Base-by-base conservation (phyloP, 64 coral and sea anemone genomes). In the Montipora efflorescens region DNA sequence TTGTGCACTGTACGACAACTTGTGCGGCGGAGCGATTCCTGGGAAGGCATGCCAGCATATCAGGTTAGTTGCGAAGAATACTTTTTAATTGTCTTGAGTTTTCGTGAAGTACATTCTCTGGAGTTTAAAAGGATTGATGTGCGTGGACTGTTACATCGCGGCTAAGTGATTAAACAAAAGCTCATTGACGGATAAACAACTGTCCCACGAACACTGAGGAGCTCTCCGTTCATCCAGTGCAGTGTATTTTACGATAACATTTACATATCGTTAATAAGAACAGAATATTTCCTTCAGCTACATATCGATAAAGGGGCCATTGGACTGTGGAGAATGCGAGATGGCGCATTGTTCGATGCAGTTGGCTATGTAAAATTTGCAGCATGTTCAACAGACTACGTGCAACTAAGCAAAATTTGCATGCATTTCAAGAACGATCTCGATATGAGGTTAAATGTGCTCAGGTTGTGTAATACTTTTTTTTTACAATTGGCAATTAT, bases 131-230 rank as follows among this genome's bases (percentile, higher is more conserved):
- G 59, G 4, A 44, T 5, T 46, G 59, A 66, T 68, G 55, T 7
- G 46, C 46, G 9, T 49, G 66, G 66, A 72, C 15, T 5, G 19
- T 21, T 22, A 86, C 12, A 51, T 16, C 48, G 6, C 7, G 10
- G 22, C 5, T 68, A 72, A 12, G 15, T 68, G 19, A 7, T 47
- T 50, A 11, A 72, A 86, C 82, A 71, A 71, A 47, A 44, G 10
- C 7, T 16, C 82, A 86, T 71, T 86, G 64, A 86, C 44, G 70
- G 66, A 86, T 70, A 48, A 86, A 84, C 59, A 67, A 84, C 36
- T 36, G 53, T 57, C 11, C 53, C 53, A 57, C 11, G 53, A 36
- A 36, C 36, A 36, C 2, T 36, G 36, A 36, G 36, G 36, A 36
- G 36, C 36, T 36, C 36, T 36, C 36, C 36, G 36, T 36, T 36